Base-by-base conservation (phyloP, 2,888 invertebrate species). In the Campaea margaritaria region DNA sequence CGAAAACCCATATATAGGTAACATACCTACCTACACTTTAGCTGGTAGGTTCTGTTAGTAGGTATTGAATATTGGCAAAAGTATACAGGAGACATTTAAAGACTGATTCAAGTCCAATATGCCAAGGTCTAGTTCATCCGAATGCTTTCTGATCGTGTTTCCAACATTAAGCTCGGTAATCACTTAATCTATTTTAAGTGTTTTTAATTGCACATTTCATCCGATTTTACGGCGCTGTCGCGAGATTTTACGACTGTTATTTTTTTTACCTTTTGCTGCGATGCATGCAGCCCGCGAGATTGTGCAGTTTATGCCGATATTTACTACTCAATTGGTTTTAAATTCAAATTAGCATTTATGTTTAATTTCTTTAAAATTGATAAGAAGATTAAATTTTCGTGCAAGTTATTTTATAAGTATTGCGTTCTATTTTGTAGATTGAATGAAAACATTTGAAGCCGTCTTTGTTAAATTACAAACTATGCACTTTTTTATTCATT, bases 171-270 rank as follows among this genome's bases (percentile, higher is more conserved):
- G 67, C 70, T 58, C 71, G 65, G 72, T 81, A 82, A 85, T 83
- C 79, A 76, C 84, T 86, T 86, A 82, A 87, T 85, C 85, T 83
- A 82, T 83, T 84, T 82, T 77, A 82, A 80, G 82, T 85, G 83
- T 83, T 82, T 85, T 85, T 86, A 85, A 85, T 84, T 85, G 79
- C 76, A 67, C 71, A 77, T 78, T 75, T 79, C 61, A 64, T 75
- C 55, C 69, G 72, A n/a, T 75, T 84, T 82, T 78, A 85, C 74
- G 76, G 76, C 64, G 64, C 58, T 75, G 75, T 75, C 78, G 73
- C 72, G 70, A 71, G 68, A 71, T 70, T 81, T 80, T 81, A 83
- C 72, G 78, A 76, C 58, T n/a, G 49, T 39, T 51, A 56, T 59
- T 61, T 66, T 69, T 74, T 75, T 74, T 69, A 75, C 73, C 55